These are phyloP conservation scores for Callithrix jacchus DNA, from an alignment of 2,113 vertebrate species.

Conservation along the genomic window DNA sequence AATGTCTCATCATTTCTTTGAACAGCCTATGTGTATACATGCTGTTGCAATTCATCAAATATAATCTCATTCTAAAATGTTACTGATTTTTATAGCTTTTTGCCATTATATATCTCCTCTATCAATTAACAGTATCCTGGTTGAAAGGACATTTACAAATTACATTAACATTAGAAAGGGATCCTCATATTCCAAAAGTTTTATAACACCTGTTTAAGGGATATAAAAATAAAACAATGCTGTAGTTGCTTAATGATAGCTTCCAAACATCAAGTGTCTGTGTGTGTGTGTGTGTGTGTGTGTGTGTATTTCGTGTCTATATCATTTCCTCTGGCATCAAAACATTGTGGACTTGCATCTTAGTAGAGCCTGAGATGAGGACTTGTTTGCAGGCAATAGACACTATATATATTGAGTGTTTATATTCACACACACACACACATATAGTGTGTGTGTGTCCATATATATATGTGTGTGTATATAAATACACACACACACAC, in stretches of 20 bases:
- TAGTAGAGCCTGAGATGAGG: background rate
- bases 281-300: no score
- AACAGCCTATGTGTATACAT: background rate
- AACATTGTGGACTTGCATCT: background rate
- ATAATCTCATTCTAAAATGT: background rate
- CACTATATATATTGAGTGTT: no score
- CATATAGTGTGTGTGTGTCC: no score
- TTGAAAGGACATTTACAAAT: background rate
- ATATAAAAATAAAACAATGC: background rate
- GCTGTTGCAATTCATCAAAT: background rate
- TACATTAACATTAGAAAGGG: background rate
- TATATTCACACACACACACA: no score
- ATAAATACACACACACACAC: background rate
- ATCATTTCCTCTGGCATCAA: background rate
- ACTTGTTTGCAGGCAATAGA: background rate
- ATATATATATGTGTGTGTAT: no score
- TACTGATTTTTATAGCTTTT: background rate
- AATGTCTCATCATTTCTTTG: background rate
- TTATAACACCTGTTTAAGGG: background rate
- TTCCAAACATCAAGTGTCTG: background rate
- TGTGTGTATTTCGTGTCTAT: no score
- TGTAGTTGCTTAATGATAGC: background rate
- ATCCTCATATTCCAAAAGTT: background rate
- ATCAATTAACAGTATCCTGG: background rate
- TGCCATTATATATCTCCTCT: background rate